Conservation (phyloP, 2,888 invertebrate species). For the Mechanitis mazaeus region DNA sequence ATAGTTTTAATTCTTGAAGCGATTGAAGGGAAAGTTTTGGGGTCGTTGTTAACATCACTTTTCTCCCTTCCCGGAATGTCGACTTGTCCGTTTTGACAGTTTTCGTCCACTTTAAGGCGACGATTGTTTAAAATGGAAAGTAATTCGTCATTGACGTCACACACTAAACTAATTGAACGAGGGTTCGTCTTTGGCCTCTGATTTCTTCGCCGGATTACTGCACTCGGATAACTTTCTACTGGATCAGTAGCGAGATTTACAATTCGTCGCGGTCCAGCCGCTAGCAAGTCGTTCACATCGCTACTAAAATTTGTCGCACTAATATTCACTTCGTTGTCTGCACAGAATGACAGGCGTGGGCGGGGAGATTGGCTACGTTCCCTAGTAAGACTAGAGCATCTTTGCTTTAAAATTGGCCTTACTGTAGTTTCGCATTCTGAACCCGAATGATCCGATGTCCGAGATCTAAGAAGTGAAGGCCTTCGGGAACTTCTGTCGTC, state of each 20-base stretch:
- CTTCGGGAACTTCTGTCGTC: constrained; percentile 75
- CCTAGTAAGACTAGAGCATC: constrained; percentile 76
- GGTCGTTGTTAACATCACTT: constrained; percentile 38
- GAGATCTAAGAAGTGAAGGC: constrained; percentile 74
- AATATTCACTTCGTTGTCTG: constrained; percentile 69
- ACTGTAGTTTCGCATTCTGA: constrained; percentile 77
- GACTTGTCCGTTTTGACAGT: constrained; percentile 56
- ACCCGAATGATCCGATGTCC: constrained; percentile 73
- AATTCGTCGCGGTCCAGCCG: constrained; percentile 68
- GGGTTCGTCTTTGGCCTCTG: constrained; percentile 62
- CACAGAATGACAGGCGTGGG: constrained; percentile 80
- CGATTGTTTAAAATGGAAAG: constrained; percentile 67
- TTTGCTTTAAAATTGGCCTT: constrained; percentile 81
- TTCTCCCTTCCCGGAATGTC: constrained; percentile 45
- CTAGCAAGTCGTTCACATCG: constrained; percentile 66
- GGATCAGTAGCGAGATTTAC: constrained; percentile 57
- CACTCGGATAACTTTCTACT: constrained; percentile 65
- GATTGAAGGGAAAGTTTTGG: constrained; percentile 77
- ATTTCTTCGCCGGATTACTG: constrained; percentile 66
- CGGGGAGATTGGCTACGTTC: constrained; percentile 79
- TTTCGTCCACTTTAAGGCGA: constrained; percentile 66
- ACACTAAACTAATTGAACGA: constrained; percentile 67
- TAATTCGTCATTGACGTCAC: constrained; percentile 71
- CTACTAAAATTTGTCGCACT: constrained; percentile 66
- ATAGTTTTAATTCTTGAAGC: constrained; percentile 82